Base-by-base conservation (phyloP, 2,797 vertebrate species). In the Hydrocynus forskahlii region DNA sequence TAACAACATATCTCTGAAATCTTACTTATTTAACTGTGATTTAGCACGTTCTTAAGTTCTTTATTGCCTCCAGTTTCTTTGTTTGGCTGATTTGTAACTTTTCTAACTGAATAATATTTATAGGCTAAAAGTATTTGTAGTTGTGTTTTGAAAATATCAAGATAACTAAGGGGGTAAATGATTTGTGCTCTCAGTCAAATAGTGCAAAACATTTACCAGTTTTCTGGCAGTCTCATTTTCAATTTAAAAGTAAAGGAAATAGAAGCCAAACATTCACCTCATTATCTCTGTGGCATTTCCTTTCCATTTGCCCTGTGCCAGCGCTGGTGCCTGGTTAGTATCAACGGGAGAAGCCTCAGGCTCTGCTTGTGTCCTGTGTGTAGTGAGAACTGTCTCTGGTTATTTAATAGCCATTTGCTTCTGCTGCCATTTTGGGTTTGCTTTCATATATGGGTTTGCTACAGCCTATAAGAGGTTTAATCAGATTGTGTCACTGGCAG, bases 361-460 rank as follows among this genome's bases (percentile, higher is more conserved):
- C 48, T 66, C 45, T 59, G 45, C 75, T 76, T 62, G 35, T 38
- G 73, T 62, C 80, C 23, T 50, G 19, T 70, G 57, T 75, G 62
- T 76, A 76, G 54, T 35, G 17, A 64, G 25, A 76, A 35, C 48
- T 78, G 60, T 78, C 68, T 66, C 35, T 7, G 35, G 10, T 10
- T 72, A 52, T 77, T 52, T 76, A 72, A 77, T 72, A 82, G 68
- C 45, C n/a, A 43, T 62, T n/a, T 38, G 75, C 50, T 72, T 23
- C 9, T 66, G 45, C 43, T 40, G 48, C 50, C 59, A 59, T 40
- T 35, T 38, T 13, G 62, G 69, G 25, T 63, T 52, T 23, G 62
- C 43, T 76, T 45, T 45, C 57, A 35, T 76, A 55, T 71, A 35
- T 59, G 1, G 9, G 6, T 59, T 23, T 0, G 21, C 4, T 59